These are phyloP conservation scores for Pandion haliaetus DNA, from an alignment of 2,113 vertebrate species.

Conservation along the genomic window DNA sequence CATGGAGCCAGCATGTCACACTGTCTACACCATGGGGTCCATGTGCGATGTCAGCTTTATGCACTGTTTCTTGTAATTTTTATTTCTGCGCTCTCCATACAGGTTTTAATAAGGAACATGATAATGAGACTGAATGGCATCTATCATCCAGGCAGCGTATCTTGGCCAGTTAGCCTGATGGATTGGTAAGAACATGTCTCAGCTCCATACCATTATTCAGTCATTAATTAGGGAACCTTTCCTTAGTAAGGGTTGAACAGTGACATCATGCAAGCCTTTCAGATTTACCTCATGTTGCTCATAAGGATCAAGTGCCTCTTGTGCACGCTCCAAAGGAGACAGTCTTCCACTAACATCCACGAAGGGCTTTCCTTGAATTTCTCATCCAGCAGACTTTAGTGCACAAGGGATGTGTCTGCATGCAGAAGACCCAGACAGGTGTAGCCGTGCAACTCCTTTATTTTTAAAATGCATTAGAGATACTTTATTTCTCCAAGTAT, in stretches of 20 bases:
- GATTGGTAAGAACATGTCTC: background rate
- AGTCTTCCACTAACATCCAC: background rate
- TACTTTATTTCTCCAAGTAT: background rate
- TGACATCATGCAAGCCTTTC: background rate
- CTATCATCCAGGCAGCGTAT: background rate
- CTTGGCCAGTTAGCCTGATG: slow-evolving; percentile 25
- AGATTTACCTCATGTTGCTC: background rate
- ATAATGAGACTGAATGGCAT: slow-evolving; percentile 20
- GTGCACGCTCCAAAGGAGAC: background rate
- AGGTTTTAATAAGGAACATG: background rate
- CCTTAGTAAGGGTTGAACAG: background rate
- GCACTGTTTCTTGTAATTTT: background rate
- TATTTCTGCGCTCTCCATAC: background rate
- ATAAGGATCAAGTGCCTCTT: background rate
- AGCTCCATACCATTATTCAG: background rate
- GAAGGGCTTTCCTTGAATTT: background rate
- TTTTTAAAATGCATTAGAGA: background rate
- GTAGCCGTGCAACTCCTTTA: background rate
- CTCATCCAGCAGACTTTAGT: background rate
- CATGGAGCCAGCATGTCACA: background rate
- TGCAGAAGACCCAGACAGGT: background rate
- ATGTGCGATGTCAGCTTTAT: background rate
- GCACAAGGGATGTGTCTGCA: background rate
- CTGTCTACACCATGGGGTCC: background rate
- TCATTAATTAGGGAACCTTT: slow-evolving; percentile 1